These are phyloP conservation scores for Trypoxylon attenuatum DNA, from an alignment of 2,888 invertebrate species.

Conservation along the genomic window DNA sequence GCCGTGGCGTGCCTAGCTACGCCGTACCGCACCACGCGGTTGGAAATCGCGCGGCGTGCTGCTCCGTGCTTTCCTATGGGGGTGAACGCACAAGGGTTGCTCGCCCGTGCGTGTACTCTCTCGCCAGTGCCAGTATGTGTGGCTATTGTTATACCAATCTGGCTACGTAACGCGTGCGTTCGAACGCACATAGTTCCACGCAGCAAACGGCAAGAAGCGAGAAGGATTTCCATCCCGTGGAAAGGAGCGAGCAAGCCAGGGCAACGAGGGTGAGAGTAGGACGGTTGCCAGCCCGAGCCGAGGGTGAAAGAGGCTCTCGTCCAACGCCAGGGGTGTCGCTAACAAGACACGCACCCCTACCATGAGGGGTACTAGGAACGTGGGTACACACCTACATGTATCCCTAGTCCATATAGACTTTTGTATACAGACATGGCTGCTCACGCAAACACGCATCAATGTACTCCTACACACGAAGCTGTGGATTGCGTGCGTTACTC, in stretches of 20 bases:
- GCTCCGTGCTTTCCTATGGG: constrained; percentile 37
- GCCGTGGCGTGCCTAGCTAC: constrained; percentile 36
- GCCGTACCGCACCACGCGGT: constrained; percentile 18
- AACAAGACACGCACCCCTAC: constrained; percentile 71
- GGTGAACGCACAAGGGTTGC: too few relatives aligned
- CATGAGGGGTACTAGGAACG: constrained; percentile 61
- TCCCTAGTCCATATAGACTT: too few relatives aligned
- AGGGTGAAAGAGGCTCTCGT: constrained; percentile 68
- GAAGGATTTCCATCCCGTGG: background rate
- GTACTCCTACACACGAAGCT: background rate
- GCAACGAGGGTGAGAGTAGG: constrained; percentile 18
- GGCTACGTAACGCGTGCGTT: constrained; percentile 30
- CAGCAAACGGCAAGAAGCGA: constrained; percentile 19
- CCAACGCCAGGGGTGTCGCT: constrained; percentile 73
- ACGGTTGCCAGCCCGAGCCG: constrained; percentile 16
- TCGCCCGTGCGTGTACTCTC: constrained; percentile 42
- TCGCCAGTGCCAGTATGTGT: constrained; percentile 16
- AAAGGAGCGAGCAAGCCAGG: constrained; percentile 12
- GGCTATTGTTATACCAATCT: constrained; percentile 35
- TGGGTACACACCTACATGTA: constrained; percentile 42
- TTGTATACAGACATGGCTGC: too few relatives aligned
- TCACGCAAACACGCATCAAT: constrained; percentile 25
- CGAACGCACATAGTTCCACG: constrained; percentile 21
- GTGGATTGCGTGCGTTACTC: constrained; percentile 54
- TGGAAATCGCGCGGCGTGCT: constrained; percentile 51